Evolutionary conservation across 2,797 vertebrate genomes (phyloP).

Genomic region (Artibeus jamaicensis): DNA sequence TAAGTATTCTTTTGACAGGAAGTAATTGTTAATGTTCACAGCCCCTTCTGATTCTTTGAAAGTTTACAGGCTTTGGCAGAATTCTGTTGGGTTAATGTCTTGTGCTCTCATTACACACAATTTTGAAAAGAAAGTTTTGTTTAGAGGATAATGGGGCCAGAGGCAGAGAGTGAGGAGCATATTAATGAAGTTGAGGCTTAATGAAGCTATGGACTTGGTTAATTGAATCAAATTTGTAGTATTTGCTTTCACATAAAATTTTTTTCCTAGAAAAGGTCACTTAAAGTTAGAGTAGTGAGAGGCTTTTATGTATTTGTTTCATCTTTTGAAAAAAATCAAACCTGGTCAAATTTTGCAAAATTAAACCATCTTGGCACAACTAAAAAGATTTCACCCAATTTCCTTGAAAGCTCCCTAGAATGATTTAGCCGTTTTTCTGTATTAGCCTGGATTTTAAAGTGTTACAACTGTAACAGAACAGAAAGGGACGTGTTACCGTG

Average conservation of each 20-base stretch:
- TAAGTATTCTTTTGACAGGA: constrained; percentile 22
- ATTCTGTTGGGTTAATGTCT: constrained; percentile 35
- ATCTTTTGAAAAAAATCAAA: constrained; percentile 1
- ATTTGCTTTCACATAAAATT: not conserved
- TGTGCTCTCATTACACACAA: constrained; percentile 37
- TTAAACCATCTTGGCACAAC: constrained; percentile 22
- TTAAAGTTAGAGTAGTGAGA: constrained; percentile 16
- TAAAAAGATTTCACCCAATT: constrained; percentile 29
- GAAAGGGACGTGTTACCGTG: constrained; percentile 32
- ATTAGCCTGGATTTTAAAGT: constrained; percentile 47
- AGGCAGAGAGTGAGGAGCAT: constrained; percentile 60
- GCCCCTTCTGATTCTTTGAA: not conserved
- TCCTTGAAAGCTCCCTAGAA: constrained; percentile 61
- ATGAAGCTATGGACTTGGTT: constrained; percentile 20
- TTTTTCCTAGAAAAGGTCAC: not conserved
- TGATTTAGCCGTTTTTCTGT: constrained; percentile 32
- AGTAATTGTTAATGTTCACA: constrained; percentile 13
- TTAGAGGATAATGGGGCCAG: constrained; percentile 31
- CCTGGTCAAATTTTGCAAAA: constrained; percentile 10
- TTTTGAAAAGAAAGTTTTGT: constrained; percentile 62
- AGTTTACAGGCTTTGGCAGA: not conserved
- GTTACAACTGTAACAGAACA: not conserved
- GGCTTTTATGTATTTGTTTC: not conserved
- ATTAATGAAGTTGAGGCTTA: constrained; percentile 54
- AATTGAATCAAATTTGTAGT: constrained; percentile 7